Evolutionary conservation across 1,140 invertebrate genomes (phyloP), one percentile per base, ranked within the genome.

Genomic region (Diuraphis noxia): DNA sequence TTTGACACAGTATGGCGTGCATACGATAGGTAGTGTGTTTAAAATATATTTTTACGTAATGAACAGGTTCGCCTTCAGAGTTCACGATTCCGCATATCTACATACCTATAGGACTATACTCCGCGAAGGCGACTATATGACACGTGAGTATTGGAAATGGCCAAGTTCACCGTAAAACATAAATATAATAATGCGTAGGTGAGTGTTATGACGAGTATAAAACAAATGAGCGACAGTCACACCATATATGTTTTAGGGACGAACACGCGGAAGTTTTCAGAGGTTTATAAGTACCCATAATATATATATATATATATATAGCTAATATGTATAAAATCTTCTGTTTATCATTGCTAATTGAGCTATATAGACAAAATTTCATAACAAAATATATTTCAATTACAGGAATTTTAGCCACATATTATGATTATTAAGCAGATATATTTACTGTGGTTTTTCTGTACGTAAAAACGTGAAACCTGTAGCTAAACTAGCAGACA

Each of bases 31-130:
- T 36, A 36, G 72, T 79, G 72, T 79, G 34, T 79, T 34, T 79
- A 79, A 36, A 79, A 79, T 79, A 81, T 40, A 85, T 46, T 46
- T 85, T 85, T 85, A 85, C 82, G 82, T 85, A 85, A 85, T 8
- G 41, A 85, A 85, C 40, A n/a, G 10, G 82, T 85, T 43, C 40
- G 46, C 40, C 40, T 84, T 43, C 30, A 2, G 36, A 25, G 38
- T 23, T 36, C 38, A 4, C 36, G 38, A 72, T 72, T n/a, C 13
- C 43, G 43, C 19, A 49, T 49, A 49, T 49, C 0, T 49, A 49
- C 23, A 49, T 21, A 49, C n/a, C n/a, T 30, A 30, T 63, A 63
- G 30, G 21, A 63, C 56, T 63, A n/a, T 13, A 56, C 8, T 46
- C 10, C 10, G 30, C 30, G 21, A 13, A 0, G 30, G 30, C 10